These are phyloP conservation scores for Leptinotarsa undecemlineata DNA, from an alignment of 1,140 invertebrate genomes.

Conservation along the genomic window DNA sequence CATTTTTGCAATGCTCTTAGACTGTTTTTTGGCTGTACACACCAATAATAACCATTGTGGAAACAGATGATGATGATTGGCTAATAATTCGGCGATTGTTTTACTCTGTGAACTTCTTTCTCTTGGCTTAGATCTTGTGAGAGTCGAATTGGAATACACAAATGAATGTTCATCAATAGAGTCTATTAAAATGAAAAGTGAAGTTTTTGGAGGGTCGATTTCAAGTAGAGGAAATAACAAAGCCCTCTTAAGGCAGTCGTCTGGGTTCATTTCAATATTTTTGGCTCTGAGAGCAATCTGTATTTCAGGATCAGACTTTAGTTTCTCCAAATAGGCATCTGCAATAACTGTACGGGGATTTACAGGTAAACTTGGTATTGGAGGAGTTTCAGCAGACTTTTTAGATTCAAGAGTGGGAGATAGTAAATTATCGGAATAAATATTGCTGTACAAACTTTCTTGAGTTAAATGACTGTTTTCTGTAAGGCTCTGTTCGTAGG, in stretches of 20 bases:
- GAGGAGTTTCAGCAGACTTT: conserved; percentile 45
- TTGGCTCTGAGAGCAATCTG: conserved; percentile 71
- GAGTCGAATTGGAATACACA: conserved; percentile 53
- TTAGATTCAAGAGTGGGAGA: conserved; percentile 45
- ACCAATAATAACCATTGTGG: conserved; percentile 91
- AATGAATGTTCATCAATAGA: conserved; percentile 81
- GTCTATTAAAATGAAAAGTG: conserved; percentile 85
- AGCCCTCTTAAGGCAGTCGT: conserved; percentile 88
- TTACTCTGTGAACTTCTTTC: conserved; percentile 62
- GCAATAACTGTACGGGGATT: conserved; percentile 68
- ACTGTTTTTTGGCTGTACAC: conserved; percentile 85
- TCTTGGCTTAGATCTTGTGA: conserved; percentile 55
- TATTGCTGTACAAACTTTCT: conserved; percentile 50
- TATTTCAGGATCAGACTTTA: conserved; percentile 76
- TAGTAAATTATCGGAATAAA: conserved; percentile 45
- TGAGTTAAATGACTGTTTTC: conserved; percentile 40
- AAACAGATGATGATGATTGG: conserved; percentile 89
- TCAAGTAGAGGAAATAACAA: conserved; percentile 85
- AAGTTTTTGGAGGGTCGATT: conserved; percentile 79
- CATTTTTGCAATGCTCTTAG: conserved; percentile 84
- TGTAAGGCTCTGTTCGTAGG: conserved; percentile 40
- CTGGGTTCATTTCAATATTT: conserved; percentile 79
- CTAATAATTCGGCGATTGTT: conserved; percentile 83
- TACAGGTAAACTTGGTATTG: conserved; percentile 64
- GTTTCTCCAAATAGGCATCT: conserved; percentile 80